Conservation (phyloP, 2,888 invertebrate species). For the Melangyna quadrimaculata region DNA sequence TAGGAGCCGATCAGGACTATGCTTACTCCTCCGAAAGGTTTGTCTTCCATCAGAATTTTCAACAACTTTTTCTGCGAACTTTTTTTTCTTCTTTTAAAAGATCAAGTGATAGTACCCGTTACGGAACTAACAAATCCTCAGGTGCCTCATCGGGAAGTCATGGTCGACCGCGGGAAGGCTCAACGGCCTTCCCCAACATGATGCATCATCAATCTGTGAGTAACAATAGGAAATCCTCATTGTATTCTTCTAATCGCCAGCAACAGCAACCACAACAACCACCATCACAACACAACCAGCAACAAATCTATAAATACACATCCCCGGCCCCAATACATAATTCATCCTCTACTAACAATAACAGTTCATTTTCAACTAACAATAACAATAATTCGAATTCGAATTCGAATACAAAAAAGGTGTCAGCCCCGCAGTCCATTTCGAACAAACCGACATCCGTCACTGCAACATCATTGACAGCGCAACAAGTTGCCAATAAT, state of each 20-base stretch:
- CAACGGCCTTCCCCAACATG: constrained; percentile 78
- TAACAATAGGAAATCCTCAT: constrained; percentile 77
- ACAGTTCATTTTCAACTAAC: constrained; percentile 68
- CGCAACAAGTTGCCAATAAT: constrained; percentile 74
- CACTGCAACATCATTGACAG: constrained; percentile 34
- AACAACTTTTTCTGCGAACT: neutral
- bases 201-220: constrained; percentile 81
- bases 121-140: constrained; percentile 81
- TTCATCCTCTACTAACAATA: constrained; percentile 74
- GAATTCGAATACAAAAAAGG: constrained; percentile 35
- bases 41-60: constrained; percentile 57
- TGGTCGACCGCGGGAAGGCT: constrained; percentile 78
- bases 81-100: constrained; percentile 75
- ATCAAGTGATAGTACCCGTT: constrained; percentile 85
- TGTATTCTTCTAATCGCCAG: constrained; percentile 77
- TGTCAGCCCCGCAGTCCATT: constrained; percentile 31
- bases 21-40: constrained; percentile 87
- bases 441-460: neutral
- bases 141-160: constrained; percentile 81
- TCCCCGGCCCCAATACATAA: constrained; percentile 78
- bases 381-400: constrained; percentile 66
- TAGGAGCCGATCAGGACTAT: constrained; percentile 89
- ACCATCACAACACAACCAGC: constrained; percentile 74
- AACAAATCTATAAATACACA: constrained; percentile 77
- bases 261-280: constrained; percentile 76